Evolutionary conservation across 2,797 vertebrate species (phyloP).

Genomic region (Octomys mimax): DNA sequence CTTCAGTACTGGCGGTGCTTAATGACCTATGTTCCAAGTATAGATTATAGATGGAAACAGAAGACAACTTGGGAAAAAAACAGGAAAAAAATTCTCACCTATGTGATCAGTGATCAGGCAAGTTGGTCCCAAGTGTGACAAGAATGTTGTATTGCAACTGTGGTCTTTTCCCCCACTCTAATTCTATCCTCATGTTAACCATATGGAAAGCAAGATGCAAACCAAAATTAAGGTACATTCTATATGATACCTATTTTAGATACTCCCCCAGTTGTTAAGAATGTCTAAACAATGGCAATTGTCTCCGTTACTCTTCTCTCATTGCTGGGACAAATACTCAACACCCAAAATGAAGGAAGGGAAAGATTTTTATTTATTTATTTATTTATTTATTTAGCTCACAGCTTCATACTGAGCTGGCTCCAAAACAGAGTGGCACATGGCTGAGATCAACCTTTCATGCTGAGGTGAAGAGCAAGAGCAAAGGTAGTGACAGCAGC

Average conservation of each 20-base stretch:
- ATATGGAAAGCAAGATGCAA: not conserved
- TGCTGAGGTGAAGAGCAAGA: too few relatives aligned
- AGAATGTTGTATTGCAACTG: not conserved
- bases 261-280: not conserved
- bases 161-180: not conserved
- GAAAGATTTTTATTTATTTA: too few relatives aligned
- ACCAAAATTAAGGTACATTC: not conserved
- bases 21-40: not conserved
- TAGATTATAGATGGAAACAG: not conserved
- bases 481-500: too few relatives aligned
- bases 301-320: too few relatives aligned
- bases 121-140: not conserved
- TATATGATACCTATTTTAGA: not conserved
- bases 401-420: too few relatives aligned
- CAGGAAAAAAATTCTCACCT: not conserved
- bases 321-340: too few relatives aligned
- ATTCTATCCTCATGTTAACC: not conserved
- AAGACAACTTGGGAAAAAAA: not conserved
- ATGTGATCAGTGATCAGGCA: not conserved
- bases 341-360: too few relatives aligned
- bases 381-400: too few relatives aligned
- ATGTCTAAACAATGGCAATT: constrained; percentile 14
- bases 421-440: too few relatives aligned
- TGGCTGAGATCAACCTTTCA: too few relatives aligned
- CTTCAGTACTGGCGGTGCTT: not conserved